A percentile compares a stretch with the other conserved stretches of the same genome.
Conservation (phyloP, 2,113 vertebrate genomes). For the Glareola pratincola region DNA sequence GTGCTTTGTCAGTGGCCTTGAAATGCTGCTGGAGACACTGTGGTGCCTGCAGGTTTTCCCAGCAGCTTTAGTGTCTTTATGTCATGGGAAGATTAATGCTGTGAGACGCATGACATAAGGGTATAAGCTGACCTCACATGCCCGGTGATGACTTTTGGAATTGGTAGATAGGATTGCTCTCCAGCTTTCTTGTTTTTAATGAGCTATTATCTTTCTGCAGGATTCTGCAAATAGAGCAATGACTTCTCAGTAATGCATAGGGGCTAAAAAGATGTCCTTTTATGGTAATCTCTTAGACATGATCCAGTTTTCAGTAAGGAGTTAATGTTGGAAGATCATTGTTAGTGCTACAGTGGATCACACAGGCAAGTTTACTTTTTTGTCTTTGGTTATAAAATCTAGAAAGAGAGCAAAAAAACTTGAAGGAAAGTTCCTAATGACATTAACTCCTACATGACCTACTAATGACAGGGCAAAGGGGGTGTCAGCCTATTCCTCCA, state of each 20-base stretch:
- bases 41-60: constrained; percentile 42
- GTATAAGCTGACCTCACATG: background rate
- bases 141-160: background rate
- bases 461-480: background rate
- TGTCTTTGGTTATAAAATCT: background rate
- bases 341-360: background rate
- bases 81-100: constrained; percentile 15
- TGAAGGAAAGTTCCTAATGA: background rate
- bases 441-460: background rate
- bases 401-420: background rate
- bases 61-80: background rate
- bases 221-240: constrained; percentile 11
- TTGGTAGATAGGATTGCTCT: constrained; percentile 21
- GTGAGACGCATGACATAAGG: background rate
- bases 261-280: constrained; percentile 12
- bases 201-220: constrained; percentile 4
- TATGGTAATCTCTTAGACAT: background rate
- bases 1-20: background rate
- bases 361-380: background rate
- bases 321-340: background rate
- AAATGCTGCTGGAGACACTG: background rate
- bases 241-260: constrained; percentile 10
- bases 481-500: background rate
- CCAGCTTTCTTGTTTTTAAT: background rate
- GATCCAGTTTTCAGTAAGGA: background rate